phyloP scores from a whole-genome alignment of 2,888 invertebrate species.

The Tetragonula carbonaria region DNA sequence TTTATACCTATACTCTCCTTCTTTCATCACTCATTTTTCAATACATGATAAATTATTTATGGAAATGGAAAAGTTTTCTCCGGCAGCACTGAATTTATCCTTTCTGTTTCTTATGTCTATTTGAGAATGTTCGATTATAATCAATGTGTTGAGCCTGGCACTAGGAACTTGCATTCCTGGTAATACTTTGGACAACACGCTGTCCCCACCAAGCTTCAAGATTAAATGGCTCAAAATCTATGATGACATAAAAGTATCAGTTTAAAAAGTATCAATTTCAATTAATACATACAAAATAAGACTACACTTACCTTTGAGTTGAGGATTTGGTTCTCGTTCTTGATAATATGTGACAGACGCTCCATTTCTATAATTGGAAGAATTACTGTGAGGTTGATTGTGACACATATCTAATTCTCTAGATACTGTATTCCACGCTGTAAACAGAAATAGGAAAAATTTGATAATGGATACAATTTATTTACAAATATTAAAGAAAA shows the following conservation, averaged over 20 bases:
- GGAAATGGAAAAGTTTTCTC: slow-evolving; percentile 53
- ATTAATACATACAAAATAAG: not conserved
- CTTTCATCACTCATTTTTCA: slow-evolving; percentile 41
- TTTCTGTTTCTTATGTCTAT: slow-evolving; percentile 81
- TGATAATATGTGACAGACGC: slow-evolving; percentile 88
- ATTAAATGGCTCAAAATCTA: slow-evolving; percentile 92
- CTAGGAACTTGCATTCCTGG: slow-evolving; percentile 82
- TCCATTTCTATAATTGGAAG: slow-evolving; percentile 82
- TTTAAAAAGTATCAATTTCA: not conserved
- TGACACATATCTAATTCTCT: slow-evolving; percentile 85
- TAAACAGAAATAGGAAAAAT: slow-evolving; percentile 11
- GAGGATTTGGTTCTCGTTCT: slow-evolving; percentile 84
- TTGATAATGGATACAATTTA: not conserved
- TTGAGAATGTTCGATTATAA: slow-evolving; percentile 80
- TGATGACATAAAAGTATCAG: slow-evolving; percentile 21
- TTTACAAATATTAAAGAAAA: not conserved
- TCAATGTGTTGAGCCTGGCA: slow-evolving; percentile 79
- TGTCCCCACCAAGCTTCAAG: slow-evolving; percentile 91
- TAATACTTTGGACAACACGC: slow-evolving; percentile 88
- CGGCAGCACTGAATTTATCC: slow-evolving; percentile 72
- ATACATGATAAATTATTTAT: slow-evolving; percentile 47
- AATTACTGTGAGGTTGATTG: slow-evolving; percentile 79
- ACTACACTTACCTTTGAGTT: slow-evolving; percentile 78
- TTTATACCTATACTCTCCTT: slow-evolving; percentile 55
- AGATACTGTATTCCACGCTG: slow-evolving; percentile 85